A percentile compares a stretch with the other conserved stretches of the same genome.
phyloP scores from a whole-genome alignment of 92 coral and sea anemone genomes.

The Micromussa lordhowensis region DNA sequence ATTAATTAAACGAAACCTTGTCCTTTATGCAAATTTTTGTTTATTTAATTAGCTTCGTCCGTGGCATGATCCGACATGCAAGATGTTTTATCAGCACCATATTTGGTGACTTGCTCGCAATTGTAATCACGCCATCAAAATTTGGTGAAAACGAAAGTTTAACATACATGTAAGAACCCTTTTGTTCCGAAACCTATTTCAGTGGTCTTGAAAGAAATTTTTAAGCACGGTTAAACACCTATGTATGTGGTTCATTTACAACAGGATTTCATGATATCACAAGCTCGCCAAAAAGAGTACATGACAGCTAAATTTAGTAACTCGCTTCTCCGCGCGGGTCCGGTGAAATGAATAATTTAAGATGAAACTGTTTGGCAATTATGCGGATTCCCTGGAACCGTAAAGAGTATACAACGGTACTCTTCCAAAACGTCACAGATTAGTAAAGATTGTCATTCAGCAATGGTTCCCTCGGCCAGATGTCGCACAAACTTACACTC shows the following conservation, averaged over 20 bases:
- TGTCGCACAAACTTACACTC: not conserved
- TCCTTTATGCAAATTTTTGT: not conserved
- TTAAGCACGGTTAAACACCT: not conserved
- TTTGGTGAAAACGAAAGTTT: not conserved
- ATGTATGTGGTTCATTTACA: not conserved
- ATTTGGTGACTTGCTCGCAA: not conserved
- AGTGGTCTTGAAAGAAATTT: not conserved
- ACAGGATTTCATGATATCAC: slow-evolving; percentile 2
- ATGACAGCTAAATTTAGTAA: not conserved
- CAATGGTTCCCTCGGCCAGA: not conserved
- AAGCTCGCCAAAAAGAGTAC: not conserved
- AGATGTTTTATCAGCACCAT: not conserved
- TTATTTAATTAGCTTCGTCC: too few species aligned
- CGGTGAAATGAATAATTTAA: not conserved
- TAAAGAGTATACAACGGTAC: too few species aligned
- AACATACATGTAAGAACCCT: not conserved
- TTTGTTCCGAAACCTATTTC: not conserved
- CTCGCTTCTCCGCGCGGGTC: not conserved
- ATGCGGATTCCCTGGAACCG: not conserved
- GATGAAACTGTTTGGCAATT: not conserved
- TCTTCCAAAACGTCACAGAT: too few species aligned
- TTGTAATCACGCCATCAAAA: not conserved
- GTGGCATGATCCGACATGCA: too few species aligned
- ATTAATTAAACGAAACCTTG: not conserved
- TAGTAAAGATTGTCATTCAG: not conserved